Evolutionary conservation across 2,797 vertebrate species (phyloP), one percentile per base, ranked within the genome.

Genomic region (Acrossocheilus wenchowensis): DNA sequence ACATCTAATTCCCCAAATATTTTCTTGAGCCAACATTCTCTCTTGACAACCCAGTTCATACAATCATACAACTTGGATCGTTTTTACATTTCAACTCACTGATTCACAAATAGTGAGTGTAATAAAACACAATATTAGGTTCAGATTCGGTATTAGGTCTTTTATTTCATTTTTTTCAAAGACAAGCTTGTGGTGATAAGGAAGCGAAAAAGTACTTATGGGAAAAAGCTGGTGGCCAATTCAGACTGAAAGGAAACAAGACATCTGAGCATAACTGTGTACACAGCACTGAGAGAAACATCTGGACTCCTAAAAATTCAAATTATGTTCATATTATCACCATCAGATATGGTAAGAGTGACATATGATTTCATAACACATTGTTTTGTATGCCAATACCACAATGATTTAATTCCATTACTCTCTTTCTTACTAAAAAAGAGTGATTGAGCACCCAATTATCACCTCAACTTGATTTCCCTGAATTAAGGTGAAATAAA

Each of bases 371-470:
- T 26, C 26, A 26, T 26, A 26, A 26, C 17, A 39, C 66, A 30
- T 78, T 57, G 30, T 30, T 68, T 19, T 43, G n/a, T 50, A 74
- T 71, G 14, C 54, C 26, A 87, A 64, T 26, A 62, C 43, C 19
- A 71, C 57, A 48, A 79, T 52, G 12, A 60, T 78, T 62, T 73
- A 0, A 66, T 79, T 73, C 6, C 34, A 45, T 64, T 83, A 79
- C 41, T 78, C 34, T 23, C 17, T 77, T 54, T 34, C 74, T 39
- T 6, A 8, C 71, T 50, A 62, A 78, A 82, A 39, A 69, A 69
- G 30, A 72, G 19, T 83, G 66, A 83, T 15, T 83, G 81, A 77
- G 41, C 68, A 83, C 75, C 54, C 12, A 79, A 84, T 87, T 87
- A 80, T 78, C 34, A 80, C 54, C 43, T 83, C 60, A 86, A 62